Percentiles rank a stretch among this genome's conserved stretches.
Evolutionary conservation across 2,888 invertebrate genomes (phyloP).

Genomic region (Azorinus chamasolen): DNA sequence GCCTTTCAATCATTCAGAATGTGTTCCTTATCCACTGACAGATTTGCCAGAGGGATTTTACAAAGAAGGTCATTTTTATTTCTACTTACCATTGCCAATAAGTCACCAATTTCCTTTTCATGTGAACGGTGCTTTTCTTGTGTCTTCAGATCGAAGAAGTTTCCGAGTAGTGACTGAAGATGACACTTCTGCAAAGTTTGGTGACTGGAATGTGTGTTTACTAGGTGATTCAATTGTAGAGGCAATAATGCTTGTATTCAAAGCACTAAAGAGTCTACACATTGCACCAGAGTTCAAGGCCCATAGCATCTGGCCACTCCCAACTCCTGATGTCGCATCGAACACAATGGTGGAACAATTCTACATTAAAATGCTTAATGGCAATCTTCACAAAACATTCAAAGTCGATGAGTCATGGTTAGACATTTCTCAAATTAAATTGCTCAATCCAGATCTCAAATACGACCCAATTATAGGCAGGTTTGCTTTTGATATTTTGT

Average conservation of each 20-base stretch:
- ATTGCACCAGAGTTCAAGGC: too few species aligned
- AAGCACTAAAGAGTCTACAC: slow-evolving; percentile 6
- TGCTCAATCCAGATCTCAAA: slow-evolving; percentile 42
- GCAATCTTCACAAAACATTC: slow-evolving; percentile 26
- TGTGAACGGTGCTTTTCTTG: slow-evolving; percentile 81
- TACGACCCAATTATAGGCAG: slow-evolving; percentile 19
- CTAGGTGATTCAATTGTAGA: slow-evolving; percentile 54
- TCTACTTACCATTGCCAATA: slow-evolving; percentile 78
- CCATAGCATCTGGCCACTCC: slow-evolving; percentile 40
- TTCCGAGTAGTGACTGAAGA: slow-evolving; percentile 73
- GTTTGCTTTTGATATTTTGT: slow-evolving; percentile 28
- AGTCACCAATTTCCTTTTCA: slow-evolving; percentile 77
- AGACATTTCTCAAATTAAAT: slow-evolving; percentile 35
- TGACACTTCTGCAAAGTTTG: slow-evolving; percentile 65
- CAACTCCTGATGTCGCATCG: slow-evolving; percentile 3
- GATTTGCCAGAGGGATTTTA: slow-evolving; percentile 65
- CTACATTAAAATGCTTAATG: slow-evolving; percentile 4
- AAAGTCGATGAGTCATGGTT: slow-evolving; percentile 30
- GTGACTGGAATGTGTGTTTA: slow-evolving; percentile 63
- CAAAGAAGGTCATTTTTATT: slow-evolving; percentile 67
- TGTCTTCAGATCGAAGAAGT: slow-evolving; percentile 77
- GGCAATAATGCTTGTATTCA: slow-evolving; percentile 51
- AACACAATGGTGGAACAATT: too few species aligned
- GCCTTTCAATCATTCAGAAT: neutral
- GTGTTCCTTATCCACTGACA: slow-evolving; percentile 3